Base-by-base conservation (phyloP, 2,888 invertebrate genomes). In the Aethes cnicana region DNA sequence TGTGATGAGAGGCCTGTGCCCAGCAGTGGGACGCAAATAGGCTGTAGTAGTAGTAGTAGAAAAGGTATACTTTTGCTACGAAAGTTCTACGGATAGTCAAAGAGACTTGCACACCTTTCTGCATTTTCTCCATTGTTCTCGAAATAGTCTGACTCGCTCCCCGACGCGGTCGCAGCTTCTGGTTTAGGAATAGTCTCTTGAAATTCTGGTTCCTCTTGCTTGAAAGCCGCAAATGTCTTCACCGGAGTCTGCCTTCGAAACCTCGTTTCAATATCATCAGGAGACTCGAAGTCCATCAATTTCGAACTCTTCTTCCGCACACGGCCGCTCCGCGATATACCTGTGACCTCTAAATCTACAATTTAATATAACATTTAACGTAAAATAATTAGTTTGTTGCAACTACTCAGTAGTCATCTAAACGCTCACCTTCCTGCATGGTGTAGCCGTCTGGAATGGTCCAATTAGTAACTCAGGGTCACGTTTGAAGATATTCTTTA, bases 251-350 rank as follows among this genome's bases (percentile, higher is more conserved):
- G 80, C 63, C 83, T 73, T 0, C 82, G 68, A 61, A 89, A 92
- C 49, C 91, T 90, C 16, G 92, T 90, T 59, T 95, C 96, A 42
- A 95, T 93, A 69, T 96, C 97, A 74, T 97, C 98, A 0, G 95
- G 95, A 0, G 96, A 96, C 75, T 96, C 96, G 84, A 97, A 98
- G 79, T 97, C 98, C 84, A 96, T 93, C 32, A 98, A 90, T 77
- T 98, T 97, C 0, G 97, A 97, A 11, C 97, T 98, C 82, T 98
- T 98, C 87, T 98, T 98, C 47, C 98, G 90, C 0, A 98, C 96
- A 50, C 97, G 91, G 14, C 97, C 97, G 64, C 97, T 97, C 52
- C 97, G 92, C 2, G 97, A 97, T 28, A 97, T 93, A 5, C 96
- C 96, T 47, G 95, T 95, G 48, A 96, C 95, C 83, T 95, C 95